These are phyloP conservation scores for Spea hammondii DNA, from an alignment of 2,797 vertebrate genomes.

Conservation along the genomic window DNA sequence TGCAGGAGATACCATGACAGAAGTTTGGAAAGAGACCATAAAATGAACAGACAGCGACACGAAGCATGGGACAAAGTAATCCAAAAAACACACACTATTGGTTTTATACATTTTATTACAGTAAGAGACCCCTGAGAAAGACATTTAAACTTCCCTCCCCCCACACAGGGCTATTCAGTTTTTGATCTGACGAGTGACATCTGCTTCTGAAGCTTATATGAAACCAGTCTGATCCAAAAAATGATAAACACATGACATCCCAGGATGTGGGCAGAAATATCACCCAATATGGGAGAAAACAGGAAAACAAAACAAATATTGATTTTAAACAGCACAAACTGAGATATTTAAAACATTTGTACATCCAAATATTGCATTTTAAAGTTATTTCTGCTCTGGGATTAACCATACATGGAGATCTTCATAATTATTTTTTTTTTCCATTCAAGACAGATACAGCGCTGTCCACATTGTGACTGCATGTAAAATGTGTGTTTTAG, in stretches of 20 bases:
- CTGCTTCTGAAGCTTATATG: constrained; percentile 29
- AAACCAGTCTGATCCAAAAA: constrained; percentile 25
- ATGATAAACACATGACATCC: constrained; percentile 11
- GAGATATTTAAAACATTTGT: constrained; percentile 22
- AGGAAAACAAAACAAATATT: constrained; percentile 14
- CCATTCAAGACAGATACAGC: constrained; percentile 21
- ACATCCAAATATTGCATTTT: constrained; percentile 20
- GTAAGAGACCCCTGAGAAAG: constrained; percentile 47
- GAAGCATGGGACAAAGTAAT: not conserved
- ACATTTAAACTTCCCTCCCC: constrained; percentile 21
- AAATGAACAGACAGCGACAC: not conserved
- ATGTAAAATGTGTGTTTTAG: too few relatives aligned
- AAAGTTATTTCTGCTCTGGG: constrained; percentile 16
- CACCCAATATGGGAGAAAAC: constrained; percentile 48
- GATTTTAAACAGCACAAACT: constrained; percentile 28
- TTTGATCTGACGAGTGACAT: constrained; percentile 25
- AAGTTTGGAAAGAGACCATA: not conserved
- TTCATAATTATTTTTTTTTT: constrained; percentile 3
- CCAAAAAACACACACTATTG: constrained; percentile 16
- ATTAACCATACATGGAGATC: constrained; percentile 34
- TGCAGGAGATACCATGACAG: not conserved
- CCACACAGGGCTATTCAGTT: constrained; percentile 27
- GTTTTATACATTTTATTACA: constrained; percentile 48
- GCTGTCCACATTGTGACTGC: not conserved
- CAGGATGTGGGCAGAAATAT: constrained; percentile 15